A percentile compares a stretch with the other conserved stretches of the same genome.
These are phyloP conservation scores for Paralvinella palmiformis DNA, from an alignment of 1,140 invertebrate genomes.

Conservation along the genomic window DNA sequence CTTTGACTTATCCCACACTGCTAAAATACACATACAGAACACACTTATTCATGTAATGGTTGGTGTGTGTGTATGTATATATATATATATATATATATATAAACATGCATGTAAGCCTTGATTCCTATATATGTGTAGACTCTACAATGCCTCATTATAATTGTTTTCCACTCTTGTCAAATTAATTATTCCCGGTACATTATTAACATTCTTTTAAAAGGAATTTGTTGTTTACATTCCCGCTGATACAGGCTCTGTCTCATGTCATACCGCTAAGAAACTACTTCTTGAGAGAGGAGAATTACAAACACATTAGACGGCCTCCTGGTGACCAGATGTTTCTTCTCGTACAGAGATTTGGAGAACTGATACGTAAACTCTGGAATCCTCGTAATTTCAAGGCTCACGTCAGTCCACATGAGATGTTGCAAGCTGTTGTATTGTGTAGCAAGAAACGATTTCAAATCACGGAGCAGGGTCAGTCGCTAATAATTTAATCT, in stretches of 20 bases:
- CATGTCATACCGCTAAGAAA: constrained; percentile 90
- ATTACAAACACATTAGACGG: constrained; percentile 79
- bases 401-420: constrained; percentile 98
- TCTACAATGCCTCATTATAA: too few species aligned
- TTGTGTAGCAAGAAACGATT: constrained; percentile 96
- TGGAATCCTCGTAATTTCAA: constrained; percentile 99
- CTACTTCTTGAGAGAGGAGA: constrained; percentile 90
- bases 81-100: too few species aligned
- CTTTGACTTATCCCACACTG: too few species aligned
- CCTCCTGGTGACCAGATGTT: constrained; percentile 73
- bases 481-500: neutral
- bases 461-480: constrained; percentile 96
- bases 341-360: constrained; percentile 91
- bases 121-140: too few species aligned
- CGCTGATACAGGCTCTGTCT: constrained; percentile 89
- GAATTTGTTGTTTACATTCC: too few species aligned
- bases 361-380: constrained; percentile 92
- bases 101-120: too few species aligned
- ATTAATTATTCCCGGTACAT: too few species aligned
- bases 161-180: too few species aligned
- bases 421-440: constrained; percentile 99
- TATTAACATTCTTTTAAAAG: too few species aligned
- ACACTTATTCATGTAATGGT: too few species aligned
- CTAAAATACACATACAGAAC: too few species aligned
- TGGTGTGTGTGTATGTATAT: too few species aligned